These are phyloP conservation scores for Paramormyrops hopkinsi DNA, from an alignment of 2,797 vertebrate genomes.

Conservation along the genomic window DNA sequence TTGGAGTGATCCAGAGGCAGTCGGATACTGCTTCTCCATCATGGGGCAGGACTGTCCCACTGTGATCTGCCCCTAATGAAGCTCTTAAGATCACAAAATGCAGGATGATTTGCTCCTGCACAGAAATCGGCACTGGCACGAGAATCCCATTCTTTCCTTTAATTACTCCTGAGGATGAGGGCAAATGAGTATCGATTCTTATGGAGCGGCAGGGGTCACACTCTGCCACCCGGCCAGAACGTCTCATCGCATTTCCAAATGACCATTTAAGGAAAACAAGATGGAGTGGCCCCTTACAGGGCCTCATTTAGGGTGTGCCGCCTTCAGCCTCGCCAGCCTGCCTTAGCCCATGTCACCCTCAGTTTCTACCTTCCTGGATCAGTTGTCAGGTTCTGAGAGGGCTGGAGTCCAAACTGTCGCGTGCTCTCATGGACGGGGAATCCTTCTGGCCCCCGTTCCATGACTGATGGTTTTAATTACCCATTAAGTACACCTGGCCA, in stretches of 20 bases:
- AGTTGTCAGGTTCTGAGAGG: not conserved
- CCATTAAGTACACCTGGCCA: slow-evolving; percentile 48
- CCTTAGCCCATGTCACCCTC: not conserved
- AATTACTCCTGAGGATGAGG: slow-evolving; percentile 56
- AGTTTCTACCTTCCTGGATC: not conserved
- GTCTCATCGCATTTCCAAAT: slow-evolving; percentile 59
- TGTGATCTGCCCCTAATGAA: slow-evolving; percentile 47
- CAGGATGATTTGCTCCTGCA: slow-evolving; percentile 41
- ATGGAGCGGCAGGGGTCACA: slow-evolving; percentile 42
- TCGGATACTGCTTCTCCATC: not conserved
- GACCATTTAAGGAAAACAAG: slow-evolving; percentile 62
- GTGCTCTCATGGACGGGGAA: not conserved
- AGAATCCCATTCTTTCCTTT: slow-evolving; percentile 61
- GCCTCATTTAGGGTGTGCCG: slow-evolving; percentile 51
- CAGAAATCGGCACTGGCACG: slow-evolving; percentile 59
- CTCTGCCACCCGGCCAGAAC: slow-evolving; percentile 53
- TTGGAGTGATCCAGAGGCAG: slow-evolving; percentile 1
- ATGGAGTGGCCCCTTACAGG: slow-evolving; percentile 49
- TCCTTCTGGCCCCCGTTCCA: slow-evolving; percentile 44
- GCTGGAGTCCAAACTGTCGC: not conserved
- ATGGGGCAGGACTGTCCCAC: not conserved
- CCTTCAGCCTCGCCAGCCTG: not conserved
- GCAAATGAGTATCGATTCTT: slow-evolving; percentile 67
- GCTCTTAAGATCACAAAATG: slow-evolving; percentile 50
- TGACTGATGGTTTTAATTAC: slow-evolving; percentile 69